A percentile compares a stretch with the other conserved stretches of the same genome.
phyloP scores from a whole-genome alignment of 2,888 invertebrate species.

The Chorisops tibialis region DNA sequence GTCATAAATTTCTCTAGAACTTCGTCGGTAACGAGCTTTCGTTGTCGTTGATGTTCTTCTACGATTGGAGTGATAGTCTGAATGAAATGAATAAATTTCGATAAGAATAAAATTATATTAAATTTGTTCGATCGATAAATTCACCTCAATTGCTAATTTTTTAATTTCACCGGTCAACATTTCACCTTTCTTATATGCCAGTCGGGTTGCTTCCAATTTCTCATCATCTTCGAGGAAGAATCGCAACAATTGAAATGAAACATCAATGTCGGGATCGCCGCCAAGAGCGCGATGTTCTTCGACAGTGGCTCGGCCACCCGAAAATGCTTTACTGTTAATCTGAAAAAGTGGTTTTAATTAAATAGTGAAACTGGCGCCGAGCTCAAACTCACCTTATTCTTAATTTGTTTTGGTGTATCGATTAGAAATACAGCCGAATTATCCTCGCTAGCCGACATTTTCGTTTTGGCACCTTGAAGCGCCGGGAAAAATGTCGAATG shows the following conservation, averaged over 20 bases:
- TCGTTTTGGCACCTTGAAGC: slow-evolving; percentile 92
- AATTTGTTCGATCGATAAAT: too few species aligned
- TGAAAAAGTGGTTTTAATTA: slow-evolving; percentile 43
- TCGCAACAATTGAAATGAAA: slow-evolving; percentile 87
- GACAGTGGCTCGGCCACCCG: slow-evolving; percentile 88
- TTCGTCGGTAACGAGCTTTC: slow-evolving; percentile 81
- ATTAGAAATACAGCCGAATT: slow-evolving; percentile 94
- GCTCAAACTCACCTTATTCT: slow-evolving; percentile 71
- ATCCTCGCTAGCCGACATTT: slow-evolving; percentile 96
- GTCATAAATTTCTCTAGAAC: slow-evolving; percentile 79
- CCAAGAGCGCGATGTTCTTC: slow-evolving; percentile 89
- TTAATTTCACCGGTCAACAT: slow-evolving; percentile 94
- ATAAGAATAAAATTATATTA: neutral
- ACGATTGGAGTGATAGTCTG: slow-evolving; percentile 71
- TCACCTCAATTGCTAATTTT: slow-evolving; percentile 74
- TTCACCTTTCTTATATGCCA: slow-evolving; percentile 60
- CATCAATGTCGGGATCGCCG: slow-evolving; percentile 95
- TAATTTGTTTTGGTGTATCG: slow-evolving; percentile 92
- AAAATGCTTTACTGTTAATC: slow-evolving; percentile 96
- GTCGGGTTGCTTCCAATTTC: slow-evolving; percentile 67
- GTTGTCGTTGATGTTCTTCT: slow-evolving; percentile 74
- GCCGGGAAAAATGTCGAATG: slow-evolving; percentile 91
- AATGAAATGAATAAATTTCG: slow-evolving; percentile 2
- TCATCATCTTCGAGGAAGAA: slow-evolving; percentile 96
- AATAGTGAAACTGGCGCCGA: neutral